Percentiles rank a stretch among this genome's conserved stretches.
Evolutionary conservation across 2,797 vertebrate genomes (phyloP).

Genomic region (Streptopelia turtur): DNA sequence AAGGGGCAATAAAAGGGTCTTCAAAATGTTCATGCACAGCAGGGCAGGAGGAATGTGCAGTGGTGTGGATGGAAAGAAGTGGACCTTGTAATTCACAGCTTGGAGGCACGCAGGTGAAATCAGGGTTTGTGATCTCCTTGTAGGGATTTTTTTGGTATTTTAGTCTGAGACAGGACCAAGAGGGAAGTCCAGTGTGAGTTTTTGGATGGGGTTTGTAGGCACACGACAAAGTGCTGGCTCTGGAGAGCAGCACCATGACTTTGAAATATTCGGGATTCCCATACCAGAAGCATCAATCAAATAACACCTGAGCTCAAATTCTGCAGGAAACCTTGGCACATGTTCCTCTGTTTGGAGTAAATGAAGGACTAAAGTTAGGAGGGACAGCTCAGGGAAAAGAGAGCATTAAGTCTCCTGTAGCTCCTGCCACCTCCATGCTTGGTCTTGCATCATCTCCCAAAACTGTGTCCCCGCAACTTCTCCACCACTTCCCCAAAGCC

Average conservation of each 20-base stretch:
- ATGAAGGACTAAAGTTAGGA: not conserved
- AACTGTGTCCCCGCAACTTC: not conserved
- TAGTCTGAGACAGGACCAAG: not conserved
- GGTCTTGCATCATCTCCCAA: not conserved
- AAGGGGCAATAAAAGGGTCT: not conserved
- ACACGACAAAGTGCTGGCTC: accelerated
- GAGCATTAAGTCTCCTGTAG: not conserved
- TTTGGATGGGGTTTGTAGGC: not conserved
- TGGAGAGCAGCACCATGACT: not conserved
- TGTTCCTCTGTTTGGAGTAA: not conserved
- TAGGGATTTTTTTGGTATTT: accelerated
- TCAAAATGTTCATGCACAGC: accelerated
- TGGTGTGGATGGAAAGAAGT: not conserved
- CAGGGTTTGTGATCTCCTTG: not conserved
- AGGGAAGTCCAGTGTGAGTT: not conserved
- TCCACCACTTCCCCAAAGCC: not conserved
- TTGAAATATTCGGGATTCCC: not conserved
- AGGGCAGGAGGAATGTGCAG: accelerated
- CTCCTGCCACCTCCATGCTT: accelerated
- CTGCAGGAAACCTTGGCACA: not conserved
- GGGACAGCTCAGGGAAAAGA: not conserved
- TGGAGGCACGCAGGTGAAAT: not conserved
- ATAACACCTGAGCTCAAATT: not conserved
- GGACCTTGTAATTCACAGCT: not conserved
- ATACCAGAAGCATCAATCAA: not conserved